Evolutionary conservation across 2,888 invertebrate genomes (phyloP), one percentile per base, ranked within the genome.

Genomic region (Drosophila fulvimacula): DNA sequence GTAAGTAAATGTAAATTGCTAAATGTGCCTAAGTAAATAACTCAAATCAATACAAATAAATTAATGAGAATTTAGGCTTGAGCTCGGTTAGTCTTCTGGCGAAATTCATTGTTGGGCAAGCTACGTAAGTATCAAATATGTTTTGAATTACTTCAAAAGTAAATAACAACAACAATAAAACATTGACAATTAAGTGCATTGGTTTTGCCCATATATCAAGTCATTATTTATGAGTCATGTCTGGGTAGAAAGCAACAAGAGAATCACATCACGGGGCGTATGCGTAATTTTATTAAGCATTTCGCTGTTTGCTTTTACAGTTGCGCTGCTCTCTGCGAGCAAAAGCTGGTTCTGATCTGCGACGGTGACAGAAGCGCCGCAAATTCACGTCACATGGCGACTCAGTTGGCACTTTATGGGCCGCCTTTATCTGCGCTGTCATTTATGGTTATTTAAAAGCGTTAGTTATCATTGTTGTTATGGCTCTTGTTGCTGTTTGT

Each of bases 401-500:
- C 42, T 69, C 73, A 53, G 69, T 62, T 79, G 66, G 69, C 76
- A 78, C 73, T 80, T 76, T 73, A 80, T 73, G 73, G 65, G 56
- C 69, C 58, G 61, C 51, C 68, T 66, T 72, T 84, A 82, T 81
- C 76, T 79, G 63, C 69, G 46, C 69, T 73, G 74, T 72, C 79
- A 71, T 72, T 75, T 77, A 85, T 73, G 77, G 72, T 65, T 69
- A 64, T 80, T 74, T 66, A 64, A 69, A 73, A 73, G 81, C 72
- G 68, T 82, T 82, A 74, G 74, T 81, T 81, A 82, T 82, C 81
- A 70, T 66, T 59, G 63, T 64, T 69, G 62, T 80, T 56, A 27
- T 70, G 63, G 69, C 65, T 71, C 53, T 64, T 63, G 61, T 63
- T 57, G 48, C 36, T 48, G 51, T n/a, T 62, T 65, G 34, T 68